Evolutionary conservation across 1,140 invertebrate species (phyloP), one percentile per base, ranked within the genome.

Genomic region (Forficula auricularia): DNA sequence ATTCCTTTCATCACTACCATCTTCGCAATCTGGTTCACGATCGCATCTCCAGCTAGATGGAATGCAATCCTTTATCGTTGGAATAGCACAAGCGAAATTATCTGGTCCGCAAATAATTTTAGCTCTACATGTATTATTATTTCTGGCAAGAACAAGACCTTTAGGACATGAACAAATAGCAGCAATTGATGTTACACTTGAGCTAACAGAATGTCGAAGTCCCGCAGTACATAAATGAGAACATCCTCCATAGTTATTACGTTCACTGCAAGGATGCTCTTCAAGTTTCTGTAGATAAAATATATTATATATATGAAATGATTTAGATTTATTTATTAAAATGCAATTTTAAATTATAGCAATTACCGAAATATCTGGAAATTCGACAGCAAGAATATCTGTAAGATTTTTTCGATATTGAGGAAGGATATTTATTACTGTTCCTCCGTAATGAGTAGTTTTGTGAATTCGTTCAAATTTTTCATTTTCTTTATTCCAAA

Each of bases 41-140:
- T 91, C 87, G 58, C 87, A 91, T 37, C 75, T 76, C 85, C 87
- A 92, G 0, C 69, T 66, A 0, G 66, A 60, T 0, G 87, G 86
- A 46, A 95, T 86, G 58, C 90, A 95, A 47, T 79, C 73, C 42
- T 69, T 71, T 46, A 52, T 53, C 2, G 60, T 57, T 0, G 62
- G 59, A 1, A 63, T 56, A 7, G 65, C 67, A 53, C 89, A 95
- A 0, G 75, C 74, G 54, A 89, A 91, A 51, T 82, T 71, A 53
- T 80, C 74, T 0, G 70, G 63, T 2, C 73, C 72, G 58, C 90
- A 94, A 4, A 73, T 74, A 2, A 82, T 80, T 2, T 74, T 64
- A 4, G 71, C 65, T 10, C 72, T 65, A 50, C 87, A 91, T 3
- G 71, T 75, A 40, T 66, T 67, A 41, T 69, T 64, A 52, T 82